Evolutionary conservation across 2,113 vertebrate species (phyloP), one percentile per base, ranked within the genome.

Genomic region (Rhodinocichla rosea): DNA sequence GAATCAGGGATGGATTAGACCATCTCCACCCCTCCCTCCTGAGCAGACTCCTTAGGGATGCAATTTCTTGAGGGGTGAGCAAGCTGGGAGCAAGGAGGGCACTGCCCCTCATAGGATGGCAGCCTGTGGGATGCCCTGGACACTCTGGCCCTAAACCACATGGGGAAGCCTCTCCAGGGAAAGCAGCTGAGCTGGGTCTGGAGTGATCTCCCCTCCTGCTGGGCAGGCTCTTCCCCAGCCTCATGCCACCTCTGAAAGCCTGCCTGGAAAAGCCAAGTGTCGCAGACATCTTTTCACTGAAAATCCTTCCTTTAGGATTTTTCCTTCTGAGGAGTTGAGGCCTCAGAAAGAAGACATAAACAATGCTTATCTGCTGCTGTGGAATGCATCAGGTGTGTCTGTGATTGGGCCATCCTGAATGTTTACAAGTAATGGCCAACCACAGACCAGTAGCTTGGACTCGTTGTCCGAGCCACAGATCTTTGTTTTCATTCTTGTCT

Each of bases 61-160:
- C 10, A 56, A 33, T 64, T 56, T 64, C 17, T 12, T 0, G 2
- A 69, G 40, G 23, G 23, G 7, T 23, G 47, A 87, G 56, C 16
- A 56, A 77, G 13, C 24, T 50, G 49, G 14, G 49, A 67, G 53
- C 20, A 68, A 49, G 30, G 6, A 74, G 15, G 19, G 6, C 76
- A 73, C 27, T 40, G 16, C 20, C 44, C 24, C 22, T 74, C 3
- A 33, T 1, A 9, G 42, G 26, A 79, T 9, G 5, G 24, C 13
- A 65, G 49, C 12, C 17, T 10, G 7, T 50, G 45, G 26, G 40
- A 9, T 4, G 7, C 5, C 23, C 28, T 78, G 50, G 28, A 20
- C 6, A 2, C 30, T 84, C 56, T 85, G 20, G 14, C 20, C 60
- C 39, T 33, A 64, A 64, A 35, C 10, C n/a, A 13, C 0, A 0